These are phyloP conservation scores for Dexiosoma caninum DNA, from an alignment of 2,888 invertebrate species.

Conservation along the genomic window DNA sequence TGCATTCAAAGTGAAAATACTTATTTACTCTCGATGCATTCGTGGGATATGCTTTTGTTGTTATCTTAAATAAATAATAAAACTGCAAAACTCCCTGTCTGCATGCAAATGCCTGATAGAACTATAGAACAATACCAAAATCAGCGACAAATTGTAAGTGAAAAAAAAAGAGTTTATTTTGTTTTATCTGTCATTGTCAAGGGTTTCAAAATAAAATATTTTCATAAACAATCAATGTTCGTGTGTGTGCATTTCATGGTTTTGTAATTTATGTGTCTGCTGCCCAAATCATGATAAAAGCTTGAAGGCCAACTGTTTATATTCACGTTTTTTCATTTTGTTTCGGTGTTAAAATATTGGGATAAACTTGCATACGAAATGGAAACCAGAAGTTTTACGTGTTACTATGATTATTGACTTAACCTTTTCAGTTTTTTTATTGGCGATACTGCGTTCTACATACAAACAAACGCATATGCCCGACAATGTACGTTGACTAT, in stretches of 20 bases:
- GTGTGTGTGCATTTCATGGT: constrained; percentile 40
- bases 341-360: too few relatives aligned
- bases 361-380: not conserved
- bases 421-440: too few relatives aligned
- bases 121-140: not conserved
- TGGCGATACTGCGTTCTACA: too few relatives aligned
- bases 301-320: constrained; percentile 14
- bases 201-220: constrained; percentile 36
- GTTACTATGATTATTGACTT: too few relatives aligned
- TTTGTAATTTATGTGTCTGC: constrained; percentile 62
- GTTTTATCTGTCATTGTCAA: constrained; percentile 37
- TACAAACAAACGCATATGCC: too few relatives aligned
- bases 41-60: too few relatives aligned
- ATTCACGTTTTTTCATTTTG: not conserved
- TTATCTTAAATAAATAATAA: too few relatives aligned
- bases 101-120: not conserved
- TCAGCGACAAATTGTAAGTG: not conserved
- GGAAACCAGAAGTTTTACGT: not conserved
- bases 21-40: too few relatives aligned
- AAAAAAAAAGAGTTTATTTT: not conserved
- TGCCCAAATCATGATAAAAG: constrained; percentile 40
- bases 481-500: too few relatives aligned
- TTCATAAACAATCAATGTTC: not conserved
- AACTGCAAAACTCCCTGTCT: too few relatives aligned
- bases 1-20: too few relatives aligned